Percentiles rank a stretch among this genome's conserved stretches.
These are phyloP conservation scores for Epizoanthus scotinus DNA, from an alignment of 92 coral and sea anemone genomes.

Conservation along the genomic window DNA sequence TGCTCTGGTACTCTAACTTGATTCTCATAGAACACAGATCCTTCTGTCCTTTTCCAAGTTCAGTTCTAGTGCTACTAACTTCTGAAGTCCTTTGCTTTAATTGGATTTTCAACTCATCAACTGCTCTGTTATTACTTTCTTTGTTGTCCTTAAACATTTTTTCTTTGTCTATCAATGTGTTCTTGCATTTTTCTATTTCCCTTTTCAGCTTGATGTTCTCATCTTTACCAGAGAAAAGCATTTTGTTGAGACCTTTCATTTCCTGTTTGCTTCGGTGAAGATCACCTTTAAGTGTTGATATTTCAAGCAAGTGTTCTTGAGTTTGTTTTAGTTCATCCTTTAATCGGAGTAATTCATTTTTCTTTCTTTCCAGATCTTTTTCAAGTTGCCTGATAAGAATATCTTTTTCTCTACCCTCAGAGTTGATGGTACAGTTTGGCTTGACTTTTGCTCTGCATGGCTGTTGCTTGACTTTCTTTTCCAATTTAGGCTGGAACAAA, in stretches of 20 bases:
- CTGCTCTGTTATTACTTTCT: constrained; percentile 4
- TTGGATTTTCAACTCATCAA: constrained; percentile 31
- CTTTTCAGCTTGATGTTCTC: constrained; percentile 17
- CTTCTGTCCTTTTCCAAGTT: constrained; percentile 27
- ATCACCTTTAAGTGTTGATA: constrained; percentile 32
- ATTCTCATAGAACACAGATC: constrained; percentile 26
- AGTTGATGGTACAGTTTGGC: not conserved
- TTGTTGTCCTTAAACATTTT: constrained; percentile 17
- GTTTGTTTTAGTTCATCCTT: constrained; percentile 30
- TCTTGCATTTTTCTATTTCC: constrained; percentile 24
- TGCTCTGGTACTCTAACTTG: constrained; percentile 3
- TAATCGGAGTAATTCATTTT: constrained; percentile 20
- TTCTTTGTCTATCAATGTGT: constrained; percentile 5
- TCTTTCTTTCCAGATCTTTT: constrained; percentile 39
- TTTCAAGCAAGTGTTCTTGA: constrained; percentile 35
- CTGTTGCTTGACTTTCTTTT: constrained; percentile 12
- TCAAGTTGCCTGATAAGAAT: constrained; percentile 32
- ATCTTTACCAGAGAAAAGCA: constrained; percentile 6
- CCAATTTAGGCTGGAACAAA: constrained; percentile 10
- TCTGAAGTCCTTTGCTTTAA: constrained; percentile 13
- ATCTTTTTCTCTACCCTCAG: constrained; percentile 9
- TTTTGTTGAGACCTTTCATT: constrained; percentile 17
- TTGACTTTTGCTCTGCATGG: constrained; percentile 10
- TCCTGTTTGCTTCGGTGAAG: constrained; percentile 24
- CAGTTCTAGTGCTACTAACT: not conserved